phyloP scores from a whole-genome alignment of 2,888 invertebrate genomes.

The Hypena proboscidalis region DNA sequence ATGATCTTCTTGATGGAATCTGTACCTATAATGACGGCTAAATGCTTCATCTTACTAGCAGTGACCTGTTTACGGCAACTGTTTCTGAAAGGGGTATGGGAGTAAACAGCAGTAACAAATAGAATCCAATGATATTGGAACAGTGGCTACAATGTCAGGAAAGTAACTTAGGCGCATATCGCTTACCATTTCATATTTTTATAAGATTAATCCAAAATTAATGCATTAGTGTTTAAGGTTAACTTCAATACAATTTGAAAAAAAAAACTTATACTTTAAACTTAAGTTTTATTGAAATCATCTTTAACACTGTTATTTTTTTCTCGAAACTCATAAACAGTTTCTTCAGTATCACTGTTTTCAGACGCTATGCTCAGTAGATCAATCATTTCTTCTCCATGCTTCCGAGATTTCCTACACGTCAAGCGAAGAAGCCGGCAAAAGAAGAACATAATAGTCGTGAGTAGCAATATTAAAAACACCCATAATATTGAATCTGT shows the following conservation, averaged over 20 bases:
- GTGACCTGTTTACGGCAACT: no score
- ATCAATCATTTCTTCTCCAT: constrained; percentile 35
- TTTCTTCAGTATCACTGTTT: constrained; percentile 50
- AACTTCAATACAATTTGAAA: no score
- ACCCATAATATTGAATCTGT: constrained; percentile 56
- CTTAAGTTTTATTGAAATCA: constrained; percentile 3
- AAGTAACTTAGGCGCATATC: no score
- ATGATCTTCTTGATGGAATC: no score
- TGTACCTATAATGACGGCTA: no score
- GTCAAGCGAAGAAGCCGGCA: constrained; percentile 31
- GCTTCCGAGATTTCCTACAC: constrained; percentile 21
- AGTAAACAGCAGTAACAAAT: no score
- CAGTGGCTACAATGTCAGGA: no score
- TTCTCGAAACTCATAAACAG: constrained; percentile 39
- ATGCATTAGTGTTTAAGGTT: no score
- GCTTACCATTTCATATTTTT: constrained; percentile 3
- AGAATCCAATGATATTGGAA: no score
- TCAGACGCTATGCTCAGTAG: constrained; percentile 37
- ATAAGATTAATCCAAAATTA: not conserved
- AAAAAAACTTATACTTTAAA: no score
- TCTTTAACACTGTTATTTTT: constrained; percentile 17
- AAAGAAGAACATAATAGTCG: constrained; percentile 38
- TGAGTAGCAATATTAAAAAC: constrained; percentile 41
- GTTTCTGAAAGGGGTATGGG: no score
- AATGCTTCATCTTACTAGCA: no score